Percentiles rank a stretch among this genome's conserved stretches.
Evolutionary conservation across 1,140 invertebrate species (phyloP).

Genomic region (Calephelis virginiensis): DNA sequence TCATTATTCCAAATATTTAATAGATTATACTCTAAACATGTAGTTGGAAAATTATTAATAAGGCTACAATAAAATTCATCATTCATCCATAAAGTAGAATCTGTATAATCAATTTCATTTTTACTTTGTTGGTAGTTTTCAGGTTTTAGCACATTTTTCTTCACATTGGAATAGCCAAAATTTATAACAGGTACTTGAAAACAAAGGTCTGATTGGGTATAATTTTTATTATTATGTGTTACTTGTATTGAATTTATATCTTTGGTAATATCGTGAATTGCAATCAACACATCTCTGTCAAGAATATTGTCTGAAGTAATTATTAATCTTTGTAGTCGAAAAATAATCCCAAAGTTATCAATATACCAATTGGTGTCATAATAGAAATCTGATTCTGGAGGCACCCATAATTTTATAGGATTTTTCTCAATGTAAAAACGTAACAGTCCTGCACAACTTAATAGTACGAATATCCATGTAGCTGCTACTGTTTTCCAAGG

Average conservation of each 20-base stretch:
- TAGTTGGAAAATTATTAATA: slow-evolving; percentile 77
- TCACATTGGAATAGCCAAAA: slow-evolving; percentile 52
- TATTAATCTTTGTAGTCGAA: slow-evolving; percentile 81
- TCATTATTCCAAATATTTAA: slow-evolving; percentile 86
- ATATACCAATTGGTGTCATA: slow-evolving; percentile 86
- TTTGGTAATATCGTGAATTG: slow-evolving; percentile 53
- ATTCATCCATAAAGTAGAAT: slow-evolving; percentile 78
- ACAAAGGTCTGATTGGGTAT: slow-evolving; percentile 82
- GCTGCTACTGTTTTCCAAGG: slow-evolving; percentile 78
- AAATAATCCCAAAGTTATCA: slow-evolving; percentile 82
- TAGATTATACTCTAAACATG: slow-evolving; percentile 83
- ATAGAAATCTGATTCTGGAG: slow-evolving; percentile 83
- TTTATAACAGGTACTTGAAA: slow-evolving; percentile 80
- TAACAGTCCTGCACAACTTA: slow-evolving; percentile 79
- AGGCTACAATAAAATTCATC: slow-evolving; percentile 80
- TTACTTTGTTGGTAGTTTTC: slow-evolving; percentile 21
- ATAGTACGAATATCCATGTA: slow-evolving; percentile 74
- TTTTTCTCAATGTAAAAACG: slow-evolving; percentile 82
- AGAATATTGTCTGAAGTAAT: slow-evolving; percentile 84
- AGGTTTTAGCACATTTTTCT: slow-evolving; percentile 40
- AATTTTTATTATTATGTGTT: slow-evolving; percentile 47
- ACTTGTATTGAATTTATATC: slow-evolving; percentile 56
- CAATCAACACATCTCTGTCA: slow-evolving; percentile 74
- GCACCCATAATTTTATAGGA: slow-evolving; percentile 87
- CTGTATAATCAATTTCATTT: slow-evolving; percentile 54